Evolutionary conservation across 2,888 invertebrate genomes (phyloP).

Genomic region (Hylaea fasciaria): DNA sequence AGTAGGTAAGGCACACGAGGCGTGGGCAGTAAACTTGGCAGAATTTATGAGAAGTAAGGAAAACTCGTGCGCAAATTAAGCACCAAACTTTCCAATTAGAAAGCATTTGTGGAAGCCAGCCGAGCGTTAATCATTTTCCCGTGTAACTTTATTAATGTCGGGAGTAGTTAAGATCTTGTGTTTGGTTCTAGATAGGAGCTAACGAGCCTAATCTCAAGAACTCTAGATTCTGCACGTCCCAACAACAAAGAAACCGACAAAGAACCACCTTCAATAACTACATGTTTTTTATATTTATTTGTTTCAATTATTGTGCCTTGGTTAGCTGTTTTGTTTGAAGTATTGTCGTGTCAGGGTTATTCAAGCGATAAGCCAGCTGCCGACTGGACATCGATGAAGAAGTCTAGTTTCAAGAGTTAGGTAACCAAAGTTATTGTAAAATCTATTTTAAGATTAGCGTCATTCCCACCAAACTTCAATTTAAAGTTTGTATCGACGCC

Average conservation of each 20-base stretch:
- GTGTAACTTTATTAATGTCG: constrained; percentile 35
- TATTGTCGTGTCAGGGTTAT: no score
- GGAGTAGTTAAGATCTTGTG: constrained; percentile 23
- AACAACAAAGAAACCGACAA: no score
- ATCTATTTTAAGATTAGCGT: not conserved
- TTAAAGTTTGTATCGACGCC: constrained; percentile 25
- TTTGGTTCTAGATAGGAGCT: constrained; percentile 16
- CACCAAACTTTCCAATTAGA: constrained; percentile 43
- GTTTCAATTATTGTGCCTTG: no score
- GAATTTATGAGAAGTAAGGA: constrained; percentile 39
- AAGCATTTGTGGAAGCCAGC: constrained; percentile 33
- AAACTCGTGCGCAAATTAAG: constrained; percentile 42
- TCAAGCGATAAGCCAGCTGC: no score
- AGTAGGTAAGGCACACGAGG: constrained; percentile 13
- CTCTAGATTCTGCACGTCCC: not conserved
- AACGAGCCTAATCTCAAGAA: not conserved
- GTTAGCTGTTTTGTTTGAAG: no score
- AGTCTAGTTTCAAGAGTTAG: no score
- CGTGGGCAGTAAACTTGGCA: constrained; percentile 36
- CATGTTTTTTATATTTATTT: no score
- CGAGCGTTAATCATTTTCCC: constrained; percentile 36
- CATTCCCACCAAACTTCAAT: constrained; percentile 10
- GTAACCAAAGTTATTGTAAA: no score
- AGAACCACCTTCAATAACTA: no score
- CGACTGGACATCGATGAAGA: no score